Base-by-base conservation (phyloP, 1,140 invertebrate species). In the Portunus trituberculatus region DNA sequence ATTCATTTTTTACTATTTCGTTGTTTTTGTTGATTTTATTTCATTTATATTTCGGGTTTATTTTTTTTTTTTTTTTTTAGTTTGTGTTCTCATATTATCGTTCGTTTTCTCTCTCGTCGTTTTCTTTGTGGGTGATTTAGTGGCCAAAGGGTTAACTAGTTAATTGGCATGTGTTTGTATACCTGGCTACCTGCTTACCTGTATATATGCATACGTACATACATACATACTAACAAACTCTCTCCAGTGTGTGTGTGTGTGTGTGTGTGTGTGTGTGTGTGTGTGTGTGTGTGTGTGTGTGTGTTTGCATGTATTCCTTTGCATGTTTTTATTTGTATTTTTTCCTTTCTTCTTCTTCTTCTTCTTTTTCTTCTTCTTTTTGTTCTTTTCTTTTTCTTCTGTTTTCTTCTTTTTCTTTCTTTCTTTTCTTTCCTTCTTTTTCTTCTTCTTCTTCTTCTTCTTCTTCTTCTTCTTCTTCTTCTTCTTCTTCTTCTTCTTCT, bases 201-300 rank as follows among this genome's bases (percentile, higher is more conserved):
- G 45, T 90, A 90, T 45, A 45, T 89, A 90, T 90, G 46, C 39
- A 90, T 90, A 45, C 14, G 46, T 90, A 31, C 39, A 88, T 88
- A 88, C 39, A 88, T 88, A 88, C 39, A 88, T 88, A 88, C 39
- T 31, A 10, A 88, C 39, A 8, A 14, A n/a, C 39, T 39, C 39
- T 6, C 39, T 6, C 39, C 1, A 2, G 14, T 32, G 83, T 84
- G 31, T 84, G 83, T 84, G 31, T 84, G 83, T 90, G 45, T 90
- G 45, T 90, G 45, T 89, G 45, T 90, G 46, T 90, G 45, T 90
- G 45, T 90, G 46, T 90, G 14, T 32, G 83, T 84, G 31, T 84
- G 83, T 84, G 31, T 84, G n/a, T n/a, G 45, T 31, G 39, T 28
- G 83, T 84, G 31, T 84, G 83, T 84, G 31, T 84, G 10, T 84